phyloP scores from a whole-genome alignment of 2,797 vertebrate genomes.

The Syngnathus acus region DNA sequence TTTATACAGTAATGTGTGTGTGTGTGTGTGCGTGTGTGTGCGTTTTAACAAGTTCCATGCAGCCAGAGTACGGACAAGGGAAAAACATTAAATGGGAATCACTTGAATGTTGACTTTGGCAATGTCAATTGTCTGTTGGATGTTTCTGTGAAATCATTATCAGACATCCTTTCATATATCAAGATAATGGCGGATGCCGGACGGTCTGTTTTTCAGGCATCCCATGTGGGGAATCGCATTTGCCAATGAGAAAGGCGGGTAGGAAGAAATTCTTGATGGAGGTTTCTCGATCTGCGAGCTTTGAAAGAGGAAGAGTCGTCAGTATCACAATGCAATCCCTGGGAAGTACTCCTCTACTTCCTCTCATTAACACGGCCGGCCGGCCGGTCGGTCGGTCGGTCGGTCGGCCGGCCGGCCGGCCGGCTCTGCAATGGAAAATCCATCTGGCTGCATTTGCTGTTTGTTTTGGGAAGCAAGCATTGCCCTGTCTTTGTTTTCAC shows the following conservation, averaged over 20 bases:
- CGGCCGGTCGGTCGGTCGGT: no score
- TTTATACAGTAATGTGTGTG: background rate
- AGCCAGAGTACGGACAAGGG: conserved; percentile 44
- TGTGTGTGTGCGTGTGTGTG: background rate
- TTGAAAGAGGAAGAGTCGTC: conserved; percentile 38
- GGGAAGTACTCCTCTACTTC: conserved; percentile 67
- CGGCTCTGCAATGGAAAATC: conserved; percentile 65
- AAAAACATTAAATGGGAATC: conserved; percentile 54
- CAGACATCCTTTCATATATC: conserved; percentile 51
- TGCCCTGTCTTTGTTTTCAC: conserved; percentile 66
- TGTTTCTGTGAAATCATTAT: conserved; percentile 36
- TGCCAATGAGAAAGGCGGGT: conserved; percentile 33
- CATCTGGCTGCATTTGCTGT: conserved; percentile 63
- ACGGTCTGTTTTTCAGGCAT: conserved; percentile 47
- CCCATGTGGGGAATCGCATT: conserved; percentile 45
- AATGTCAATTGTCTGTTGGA: conserved; percentile 35
- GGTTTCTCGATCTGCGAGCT: conserved; percentile 51
- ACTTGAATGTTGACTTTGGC: conserved; percentile 49
- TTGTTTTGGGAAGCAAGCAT: conserved; percentile 68
- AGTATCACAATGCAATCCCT: conserved; percentile 70
- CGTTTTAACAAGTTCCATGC: conserved; percentile 49
- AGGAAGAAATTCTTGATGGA: conserved; percentile 41
- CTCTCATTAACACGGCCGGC: conserved; percentile 62
- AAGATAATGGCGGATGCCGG: conserved; percentile 36
- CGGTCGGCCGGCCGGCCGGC: no score